Evolutionary conservation across 1,140 invertebrate species (phyloP).

Genomic region (Lepidurus couesii): DNA sequence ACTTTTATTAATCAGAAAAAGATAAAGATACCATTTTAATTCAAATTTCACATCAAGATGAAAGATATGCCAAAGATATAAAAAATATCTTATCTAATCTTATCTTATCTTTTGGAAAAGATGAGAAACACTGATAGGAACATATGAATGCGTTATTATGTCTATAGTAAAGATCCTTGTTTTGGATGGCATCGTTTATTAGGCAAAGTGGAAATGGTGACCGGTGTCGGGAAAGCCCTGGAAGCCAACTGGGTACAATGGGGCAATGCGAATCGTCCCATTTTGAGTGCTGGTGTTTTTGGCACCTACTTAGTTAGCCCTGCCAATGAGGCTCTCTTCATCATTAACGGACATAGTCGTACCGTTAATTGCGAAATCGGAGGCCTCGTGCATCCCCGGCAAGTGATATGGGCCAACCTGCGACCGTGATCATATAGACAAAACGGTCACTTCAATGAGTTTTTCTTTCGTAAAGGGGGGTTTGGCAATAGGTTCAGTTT

Average conservation of each 20-base stretch:
- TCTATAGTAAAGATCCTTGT: not conserved
- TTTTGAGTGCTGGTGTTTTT: conserved; percentile 64
- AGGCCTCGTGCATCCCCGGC: conserved; percentile 57
- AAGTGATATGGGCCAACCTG: conserved; percentile 58
- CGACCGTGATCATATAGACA: conserved; percentile 19
- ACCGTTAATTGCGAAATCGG: conserved; percentile 74
- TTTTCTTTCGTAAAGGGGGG: too few relatives aligned
- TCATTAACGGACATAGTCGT: conserved; percentile 64
- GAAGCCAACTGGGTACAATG: conserved; percentile 55
- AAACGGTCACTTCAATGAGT: too few relatives aligned
- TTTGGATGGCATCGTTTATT: conserved; percentile 35
- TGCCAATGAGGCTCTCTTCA: conserved; percentile 63
- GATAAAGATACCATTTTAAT: too few relatives aligned
- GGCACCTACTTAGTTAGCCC: conserved; percentile 70
- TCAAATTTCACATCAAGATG: too few relatives aligned
- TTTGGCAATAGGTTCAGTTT: too few relatives aligned
- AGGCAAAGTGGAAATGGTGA: conserved; percentile 73
- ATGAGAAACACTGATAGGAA: too few relatives aligned
- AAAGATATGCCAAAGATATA: too few relatives aligned
- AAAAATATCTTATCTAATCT: too few relatives aligned
- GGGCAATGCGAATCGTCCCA: conserved; percentile 61
- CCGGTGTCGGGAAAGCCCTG: conserved; percentile 62
- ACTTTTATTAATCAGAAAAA: too few relatives aligned
- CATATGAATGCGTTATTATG: not conserved
- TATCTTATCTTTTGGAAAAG: too few relatives aligned